phyloP scores from a whole-genome alignment of 2,797 vertebrate genomes.

The Crenichthys baileyi region DNA sequence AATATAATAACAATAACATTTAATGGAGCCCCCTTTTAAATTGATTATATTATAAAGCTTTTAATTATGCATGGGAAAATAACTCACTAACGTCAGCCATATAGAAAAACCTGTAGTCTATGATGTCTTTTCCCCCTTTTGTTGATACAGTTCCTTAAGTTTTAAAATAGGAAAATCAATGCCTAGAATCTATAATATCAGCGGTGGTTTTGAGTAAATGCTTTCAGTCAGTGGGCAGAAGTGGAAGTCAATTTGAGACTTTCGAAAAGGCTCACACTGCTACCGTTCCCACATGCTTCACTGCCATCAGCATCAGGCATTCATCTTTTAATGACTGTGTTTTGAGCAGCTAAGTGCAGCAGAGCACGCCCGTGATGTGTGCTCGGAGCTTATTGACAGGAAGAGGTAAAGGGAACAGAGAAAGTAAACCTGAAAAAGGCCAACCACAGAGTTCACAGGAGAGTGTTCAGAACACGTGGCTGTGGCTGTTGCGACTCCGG shows the following conservation, averaged over 20 bases:
- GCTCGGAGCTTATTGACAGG: constrained; percentile 42
- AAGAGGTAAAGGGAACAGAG: constrained; percentile 22
- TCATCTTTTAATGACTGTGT: constrained; percentile 75
- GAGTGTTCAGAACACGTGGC: constrained; percentile 18
- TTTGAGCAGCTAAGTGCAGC: constrained; percentile 45
- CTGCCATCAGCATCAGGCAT: constrained; percentile 66
- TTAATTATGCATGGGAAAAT: constrained; percentile 66
- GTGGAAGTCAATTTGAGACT: constrained; percentile 61
- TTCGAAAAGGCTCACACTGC: constrained; percentile 50
- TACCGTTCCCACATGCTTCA: constrained; percentile 65
- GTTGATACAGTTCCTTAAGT: constrained; percentile 68
- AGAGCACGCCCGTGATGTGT: constrained; percentile 35
- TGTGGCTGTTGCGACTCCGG: constrained; percentile 21
- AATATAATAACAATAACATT: constrained; percentile 29
- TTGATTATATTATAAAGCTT: constrained; percentile 63
- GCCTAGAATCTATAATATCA: constrained; percentile 67
- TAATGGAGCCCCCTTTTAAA: constrained; percentile 40
- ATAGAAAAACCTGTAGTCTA: constrained; percentile 39
- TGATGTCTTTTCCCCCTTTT: constrained; percentile 20
- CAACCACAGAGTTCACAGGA: constrained; percentile 28
- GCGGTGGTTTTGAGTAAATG: constrained; percentile 68
- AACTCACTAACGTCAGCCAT: constrained; percentile 59
- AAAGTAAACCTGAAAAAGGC: constrained; percentile 27
- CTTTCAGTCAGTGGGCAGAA: constrained; percentile 65
- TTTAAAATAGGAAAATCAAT: constrained; percentile 80